phyloP scores from a whole-genome alignment of 2,113 vertebrate species.

The Cromileptes altivelis region DNA sequence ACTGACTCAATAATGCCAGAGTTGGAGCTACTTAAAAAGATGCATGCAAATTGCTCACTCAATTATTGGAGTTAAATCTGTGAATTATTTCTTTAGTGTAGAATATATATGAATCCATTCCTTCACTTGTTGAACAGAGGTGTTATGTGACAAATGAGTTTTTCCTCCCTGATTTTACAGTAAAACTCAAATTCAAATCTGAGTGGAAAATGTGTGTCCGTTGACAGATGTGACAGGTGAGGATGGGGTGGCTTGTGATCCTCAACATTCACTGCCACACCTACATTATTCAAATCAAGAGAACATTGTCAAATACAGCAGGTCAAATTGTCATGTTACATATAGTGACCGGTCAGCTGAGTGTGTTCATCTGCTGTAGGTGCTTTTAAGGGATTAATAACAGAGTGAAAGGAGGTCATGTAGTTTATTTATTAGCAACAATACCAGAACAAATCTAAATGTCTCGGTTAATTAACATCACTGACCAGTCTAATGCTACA shows the following conservation, averaged over 20 bases:
- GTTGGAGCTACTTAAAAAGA: no score
- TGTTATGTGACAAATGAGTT: not conserved
- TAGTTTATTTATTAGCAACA: not conserved
- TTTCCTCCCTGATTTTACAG: not conserved
- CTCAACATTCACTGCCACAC: not conserved
- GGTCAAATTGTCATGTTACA: not conserved
- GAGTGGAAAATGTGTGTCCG: not conserved
- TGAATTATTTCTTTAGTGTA: no score
- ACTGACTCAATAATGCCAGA: no score
- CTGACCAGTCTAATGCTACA: not conserved
- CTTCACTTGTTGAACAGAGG: not conserved
- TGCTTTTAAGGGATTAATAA: not conserved
- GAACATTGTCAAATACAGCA: not conserved
- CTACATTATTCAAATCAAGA: slow-evolving; percentile 28
- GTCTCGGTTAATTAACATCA: not conserved
- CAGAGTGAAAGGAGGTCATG: not conserved
- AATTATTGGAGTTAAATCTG: no score
- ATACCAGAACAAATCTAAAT: not conserved
- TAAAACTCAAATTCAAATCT: slow-evolving; percentile 18
- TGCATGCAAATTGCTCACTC: no score
- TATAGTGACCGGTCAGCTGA: not conserved
- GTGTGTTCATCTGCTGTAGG: not conserved
- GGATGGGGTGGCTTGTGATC: not conserved
- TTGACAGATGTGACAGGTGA: not conserved
- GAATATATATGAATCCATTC: not conserved